Evolutionary conservation across 2,113 vertebrate species (phyloP), one percentile per base, ranked within the genome.

Genomic region (Pardalotus punctatus): DNA sequence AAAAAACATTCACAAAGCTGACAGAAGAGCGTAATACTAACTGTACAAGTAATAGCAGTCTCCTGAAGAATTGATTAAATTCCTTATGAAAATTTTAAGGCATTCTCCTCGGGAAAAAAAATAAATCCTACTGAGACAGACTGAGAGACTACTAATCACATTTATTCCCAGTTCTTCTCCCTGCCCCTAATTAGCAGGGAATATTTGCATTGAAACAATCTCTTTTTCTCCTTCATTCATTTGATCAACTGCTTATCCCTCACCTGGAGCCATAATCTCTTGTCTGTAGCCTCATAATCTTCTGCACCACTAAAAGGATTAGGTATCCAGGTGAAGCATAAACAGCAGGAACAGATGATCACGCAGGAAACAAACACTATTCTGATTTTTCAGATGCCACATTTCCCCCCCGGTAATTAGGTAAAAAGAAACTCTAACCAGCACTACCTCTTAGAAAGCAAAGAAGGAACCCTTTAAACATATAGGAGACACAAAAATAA

Each of bases 191-290:
- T 93, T 95, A 90, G 85, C 9, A 36, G 25, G 23, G 15, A n/a
- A 42, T 93, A 92, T 95, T 86, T 96, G 45, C 88, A 90, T 76
- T 90, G 95, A 95, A 96, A 95, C 88, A 94, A 94, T 90, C 80
- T 86, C 93, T 92, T 77, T 91, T 82, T 86, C 72, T 86, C 40
- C 82, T 92, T 86, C 94, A 54, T 81, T 96, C 95, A 76, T 94
- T 92, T 94, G 85, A 94, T 94, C 90, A 94, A 10, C 64, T 88
- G 67, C 60, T 96, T 96, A 96, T 96, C 92, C 76, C 58, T 93
- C 93, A 97, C 93, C 93, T 95, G 86, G 86, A 92, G 72, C 76
- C 5, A 1, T 94, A 96, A 96, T 96, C 92, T 95, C 90, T 96
- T 96, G 71, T 96, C 88, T 92, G 76, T 79, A 88, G 60, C 72